Evolutionary conservation across 2,797 vertebrate species (phyloP), one percentile per base, ranked within the genome.

Genomic region (Cuculus canorus): DNA sequence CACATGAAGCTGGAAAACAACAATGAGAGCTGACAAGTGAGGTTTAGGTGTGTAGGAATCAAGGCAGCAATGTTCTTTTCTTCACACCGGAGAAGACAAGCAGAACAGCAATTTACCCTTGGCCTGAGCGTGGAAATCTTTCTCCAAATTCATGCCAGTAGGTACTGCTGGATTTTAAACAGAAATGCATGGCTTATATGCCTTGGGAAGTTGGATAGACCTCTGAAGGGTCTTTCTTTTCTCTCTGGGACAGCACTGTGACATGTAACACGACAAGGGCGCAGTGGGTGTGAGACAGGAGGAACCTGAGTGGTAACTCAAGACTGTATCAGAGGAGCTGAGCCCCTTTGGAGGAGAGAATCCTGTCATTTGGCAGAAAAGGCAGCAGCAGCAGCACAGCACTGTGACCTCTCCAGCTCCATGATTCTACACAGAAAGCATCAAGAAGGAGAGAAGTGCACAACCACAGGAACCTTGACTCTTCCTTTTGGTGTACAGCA

Each of bases 31-130:
- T 77, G 77, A 93, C 65, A 95, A 80, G 70, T n/a, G 3, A 1
- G n/a, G 57, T 92, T 93, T 88, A 96, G 90, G 90, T 92, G 86
- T 84, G 45, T 52, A 84, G 66, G 79, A 72, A 81, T 22, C 22
- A 72, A 88, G 32, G 23, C 39, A 82, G 35, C 25, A 86, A 25
- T 83, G n/a, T 83, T 91, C 65, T 88, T 71, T 88, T 65, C 33
- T 90, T 77, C n/a, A 63, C 28, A 7, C 59, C 4, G 1, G 41
- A 90, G 79, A 84, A 93, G 50, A 79, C 59, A 88, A 88, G 17
- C n/a, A 88, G 66, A 94, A 90, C 24, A 53, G 13, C 2, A 4
- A 84, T 93, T 88, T 93, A 86, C 50, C 86, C 63, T 77, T 92
- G 77, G 47, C 56, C 71, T 86, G 48, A 52, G 17, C 4, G 7